Conservation (phyloP, 1,140 invertebrate genomes). For the Ceratosolen fusciceps region DNA sequence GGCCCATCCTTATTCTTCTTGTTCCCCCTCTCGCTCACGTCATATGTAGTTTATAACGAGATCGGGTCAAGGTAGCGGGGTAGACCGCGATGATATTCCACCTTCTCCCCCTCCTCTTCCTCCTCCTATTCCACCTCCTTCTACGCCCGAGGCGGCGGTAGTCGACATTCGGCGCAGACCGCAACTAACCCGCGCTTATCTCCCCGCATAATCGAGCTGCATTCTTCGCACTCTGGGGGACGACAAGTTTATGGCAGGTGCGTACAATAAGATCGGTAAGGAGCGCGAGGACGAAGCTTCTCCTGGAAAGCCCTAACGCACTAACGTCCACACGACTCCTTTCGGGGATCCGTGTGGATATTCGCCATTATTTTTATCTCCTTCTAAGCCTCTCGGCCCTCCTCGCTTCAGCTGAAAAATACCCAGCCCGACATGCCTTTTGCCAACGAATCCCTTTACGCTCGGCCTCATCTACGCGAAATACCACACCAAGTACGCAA, state of each 20-base stretch:
- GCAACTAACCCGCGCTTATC: conserved; percentile 51
- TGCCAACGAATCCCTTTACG: too few species aligned
- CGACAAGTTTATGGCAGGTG: conserved; percentile 62
- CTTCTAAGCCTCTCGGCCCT: too few species aligned
- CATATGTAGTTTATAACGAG: conserved; percentile 7
- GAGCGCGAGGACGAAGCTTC: conserved; percentile 55
- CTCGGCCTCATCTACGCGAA: too few species aligned
- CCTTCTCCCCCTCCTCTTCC: too few species aligned
- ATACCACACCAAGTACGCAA: too few species aligned
- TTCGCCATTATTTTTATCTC: too few species aligned
- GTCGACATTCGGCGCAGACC: conserved; percentile 29
- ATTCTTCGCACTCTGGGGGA: conserved; percentile 55
- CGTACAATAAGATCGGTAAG: conserved; percentile 67
- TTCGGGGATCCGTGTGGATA: too few species aligned
- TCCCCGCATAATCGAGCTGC: conserved; percentile 62
- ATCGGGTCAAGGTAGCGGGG: conserved; percentile 13
- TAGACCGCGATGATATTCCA: conserved; percentile 6
- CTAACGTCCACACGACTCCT: background rate
- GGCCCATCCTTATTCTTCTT: background rate
- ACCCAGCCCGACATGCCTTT: too few species aligned
- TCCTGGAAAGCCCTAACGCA: conserved; percentile 28
- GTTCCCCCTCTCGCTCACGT: background rate
- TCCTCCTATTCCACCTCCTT: background rate
- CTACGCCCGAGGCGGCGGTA: too few species aligned
- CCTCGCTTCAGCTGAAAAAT: too few species aligned